These are phyloP conservation scores for Leptopterna dolabrata DNA, from an alignment of 2,888 invertebrate species.

Conservation along the genomic window DNA sequence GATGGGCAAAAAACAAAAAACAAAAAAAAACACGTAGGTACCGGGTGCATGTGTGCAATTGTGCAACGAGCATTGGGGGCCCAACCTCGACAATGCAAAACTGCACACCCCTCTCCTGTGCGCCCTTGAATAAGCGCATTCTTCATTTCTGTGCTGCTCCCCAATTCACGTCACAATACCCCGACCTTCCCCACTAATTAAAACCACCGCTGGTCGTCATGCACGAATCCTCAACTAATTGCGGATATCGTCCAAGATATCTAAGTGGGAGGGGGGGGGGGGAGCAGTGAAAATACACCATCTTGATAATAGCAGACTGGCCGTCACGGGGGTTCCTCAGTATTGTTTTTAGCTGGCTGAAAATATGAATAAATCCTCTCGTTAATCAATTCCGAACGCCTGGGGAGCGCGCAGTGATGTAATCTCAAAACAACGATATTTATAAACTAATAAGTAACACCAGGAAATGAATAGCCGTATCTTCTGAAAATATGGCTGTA, in stretches of 20 bases:
- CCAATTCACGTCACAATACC: background rate
- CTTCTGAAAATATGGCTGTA: too few species aligned
- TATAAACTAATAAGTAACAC: too few species aligned
- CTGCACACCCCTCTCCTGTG: conserved; percentile 26
- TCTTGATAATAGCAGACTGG: background rate
- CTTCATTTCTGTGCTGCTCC: background rate
- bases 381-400: too few species aligned
- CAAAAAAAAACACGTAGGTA: background rate
- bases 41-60: too few species aligned
- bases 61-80: conserved; percentile 25
- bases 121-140: background rate
- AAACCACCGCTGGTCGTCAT: conserved; percentile 21
- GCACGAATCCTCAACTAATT: conserved; percentile 27
- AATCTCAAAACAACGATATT: too few species aligned
- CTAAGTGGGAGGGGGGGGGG: background rate
- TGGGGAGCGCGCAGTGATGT: too few species aligned
- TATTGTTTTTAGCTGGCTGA: background rate
- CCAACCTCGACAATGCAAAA: conserved; percentile 17
- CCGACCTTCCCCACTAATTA: conserved; percentile 4
- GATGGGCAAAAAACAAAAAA: too few species aligned
- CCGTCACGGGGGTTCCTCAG: background rate
- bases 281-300: background rate
- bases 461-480: too few species aligned
- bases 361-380: background rate
- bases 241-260: conserved; percentile 17